Conservation (phyloP, 2,888 invertebrate genomes). For the Nezara viridula region DNA sequence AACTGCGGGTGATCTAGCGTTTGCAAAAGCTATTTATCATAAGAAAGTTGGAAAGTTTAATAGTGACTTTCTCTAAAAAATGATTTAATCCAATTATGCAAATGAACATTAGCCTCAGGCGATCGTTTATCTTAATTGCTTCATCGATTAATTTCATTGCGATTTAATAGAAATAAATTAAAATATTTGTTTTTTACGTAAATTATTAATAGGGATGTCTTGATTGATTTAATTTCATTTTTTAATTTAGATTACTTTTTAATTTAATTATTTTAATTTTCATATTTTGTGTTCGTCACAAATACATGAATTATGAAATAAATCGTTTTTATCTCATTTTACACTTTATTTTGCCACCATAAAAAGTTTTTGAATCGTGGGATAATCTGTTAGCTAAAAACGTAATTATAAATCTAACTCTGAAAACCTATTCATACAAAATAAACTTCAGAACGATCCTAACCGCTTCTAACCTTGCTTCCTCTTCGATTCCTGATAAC, state of each 20-base stretch:
- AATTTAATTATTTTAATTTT: not conserved
- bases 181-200: constrained; percentile 24
- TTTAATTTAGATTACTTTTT: not conserved
- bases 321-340: not conserved
- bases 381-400: too few relatives aligned
- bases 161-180: constrained; percentile 4
- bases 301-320: not conserved
- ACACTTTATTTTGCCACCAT: not conserved
- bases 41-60: constrained; percentile 19
- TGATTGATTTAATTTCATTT: not conserved
- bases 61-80: constrained; percentile 29
- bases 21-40: constrained; percentile 14
- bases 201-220: not conserved
- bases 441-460: too few relatives aligned
- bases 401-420: too few relatives aligned
- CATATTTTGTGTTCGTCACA: not conserved
- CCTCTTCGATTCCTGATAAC: too few relatives aligned
- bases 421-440: too few relatives aligned
- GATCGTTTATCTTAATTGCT: constrained; percentile 25
- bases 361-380: not conserved
- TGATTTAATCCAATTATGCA: constrained; percentile 40
- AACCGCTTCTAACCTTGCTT: too few relatives aligned
- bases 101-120: constrained; percentile 39
- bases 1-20: not conserved
- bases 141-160: constrained; percentile 19